Conservation (phyloP, 2,113 vertebrate species). For the Triplophysa tibetana region DNA sequence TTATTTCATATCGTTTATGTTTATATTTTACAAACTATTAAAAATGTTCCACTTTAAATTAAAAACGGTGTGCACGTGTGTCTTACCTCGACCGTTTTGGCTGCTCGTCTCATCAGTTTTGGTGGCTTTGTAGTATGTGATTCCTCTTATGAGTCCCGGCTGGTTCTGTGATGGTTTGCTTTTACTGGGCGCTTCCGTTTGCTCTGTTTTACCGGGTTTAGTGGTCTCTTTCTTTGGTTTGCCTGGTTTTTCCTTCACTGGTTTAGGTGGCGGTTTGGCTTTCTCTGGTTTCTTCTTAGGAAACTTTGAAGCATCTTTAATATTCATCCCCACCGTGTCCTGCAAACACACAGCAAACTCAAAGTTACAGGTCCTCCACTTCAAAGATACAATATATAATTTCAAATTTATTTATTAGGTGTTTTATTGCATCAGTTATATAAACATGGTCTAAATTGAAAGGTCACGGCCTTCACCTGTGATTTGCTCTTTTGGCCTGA, state of each 20-base stretch:
- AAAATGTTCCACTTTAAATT: neutral
- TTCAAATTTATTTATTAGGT: neutral
- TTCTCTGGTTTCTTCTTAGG: conserved; percentile 73
- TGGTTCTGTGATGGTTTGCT: conserved; percentile 74
- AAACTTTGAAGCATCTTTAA: conserved; percentile 73
- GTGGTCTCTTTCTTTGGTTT: conserved; percentile 83
- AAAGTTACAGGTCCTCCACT: neutral
- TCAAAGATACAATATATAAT: too few relatives aligned
- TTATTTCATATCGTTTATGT: too few relatives aligned
- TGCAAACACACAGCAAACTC: conserved; percentile 59
- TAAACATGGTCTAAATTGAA: neutral
- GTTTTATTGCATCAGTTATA: neutral
- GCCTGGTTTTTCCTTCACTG: conserved; percentile 80
- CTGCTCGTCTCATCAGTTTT: conserved; percentile 64
- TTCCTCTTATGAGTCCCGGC: conserved; percentile 82
- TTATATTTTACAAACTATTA: too few relatives aligned
- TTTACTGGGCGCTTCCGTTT: conserved; percentile 75
- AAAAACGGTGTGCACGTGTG: neutral
- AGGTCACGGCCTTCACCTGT: conserved; percentile 71
- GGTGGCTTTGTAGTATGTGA: conserved; percentile 92
- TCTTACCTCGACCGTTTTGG: neutral
- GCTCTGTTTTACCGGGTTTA: conserved; percentile 20
- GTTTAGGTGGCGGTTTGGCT: conserved; percentile 63
- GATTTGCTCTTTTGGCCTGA: conserved; percentile 68
- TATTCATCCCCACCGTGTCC: conserved; percentile 75